phyloP scores from a whole-genome alignment of 2,113 vertebrate species.

The Plotosus lineatus region DNA sequence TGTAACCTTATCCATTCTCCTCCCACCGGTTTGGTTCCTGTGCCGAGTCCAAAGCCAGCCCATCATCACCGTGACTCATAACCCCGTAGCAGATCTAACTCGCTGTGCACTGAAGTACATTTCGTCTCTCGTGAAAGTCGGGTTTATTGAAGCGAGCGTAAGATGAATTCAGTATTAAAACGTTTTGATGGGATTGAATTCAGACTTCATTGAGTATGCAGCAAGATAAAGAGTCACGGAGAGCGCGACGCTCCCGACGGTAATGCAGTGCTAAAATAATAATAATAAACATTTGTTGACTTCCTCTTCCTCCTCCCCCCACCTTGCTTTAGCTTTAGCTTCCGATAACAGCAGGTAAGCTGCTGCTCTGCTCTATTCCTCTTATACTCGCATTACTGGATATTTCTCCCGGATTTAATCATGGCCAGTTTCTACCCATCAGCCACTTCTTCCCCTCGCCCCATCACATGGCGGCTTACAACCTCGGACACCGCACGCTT shows the following conservation, averaged over 20 bases:
- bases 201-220: neutral
- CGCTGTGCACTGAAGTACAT: neutral
- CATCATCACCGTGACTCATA: neutral
- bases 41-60: neutral
- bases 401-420: too few relatives aligned
- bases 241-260: neutral
- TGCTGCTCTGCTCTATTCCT: neutral
- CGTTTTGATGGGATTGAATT: neutral
- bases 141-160: neutral
- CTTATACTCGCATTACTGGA: neutral
- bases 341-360: neutral
- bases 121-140: neutral
- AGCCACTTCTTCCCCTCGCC: too few relatives aligned
- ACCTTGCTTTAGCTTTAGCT: too few relatives aligned
- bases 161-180: neutral
- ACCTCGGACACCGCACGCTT: too few relatives aligned
- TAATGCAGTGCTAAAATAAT: neutral
- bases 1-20: constrained; percentile 12
- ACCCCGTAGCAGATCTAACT: neutral
- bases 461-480: too few relatives aligned
- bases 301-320: too few relatives aligned
- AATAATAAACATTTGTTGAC: too few relatives aligned
- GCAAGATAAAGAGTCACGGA: neutral
- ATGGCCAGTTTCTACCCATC: too few relatives aligned
- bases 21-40: neutral